Percentiles rank a stretch among this genome's conserved stretches.
phyloP scores from a whole-genome alignment of 1,140 invertebrate species.

The Drosophila nasuta region DNA sequence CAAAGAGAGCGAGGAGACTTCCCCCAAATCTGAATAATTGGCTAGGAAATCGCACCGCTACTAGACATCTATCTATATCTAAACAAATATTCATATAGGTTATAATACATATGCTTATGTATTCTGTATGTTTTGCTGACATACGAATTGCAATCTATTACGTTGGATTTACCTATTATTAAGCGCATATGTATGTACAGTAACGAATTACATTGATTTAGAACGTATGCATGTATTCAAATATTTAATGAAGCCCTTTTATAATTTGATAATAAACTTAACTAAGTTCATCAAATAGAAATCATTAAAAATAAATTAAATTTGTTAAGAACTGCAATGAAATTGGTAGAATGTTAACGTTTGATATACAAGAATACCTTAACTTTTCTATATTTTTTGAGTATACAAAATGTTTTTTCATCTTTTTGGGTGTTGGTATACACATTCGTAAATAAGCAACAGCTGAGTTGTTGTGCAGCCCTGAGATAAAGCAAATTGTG shows the following conservation, averaged over 20 bases:
- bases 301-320: background rate
- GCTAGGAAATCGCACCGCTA: constrained; percentile 3
- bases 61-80: constrained; percentile 11
- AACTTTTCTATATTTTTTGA: no score
- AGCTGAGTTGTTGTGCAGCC: no score
- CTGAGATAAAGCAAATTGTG: no score
- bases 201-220: constrained; percentile 28
- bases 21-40: constrained; percentile 33
- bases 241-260: constrained; percentile 36
- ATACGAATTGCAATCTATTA: constrained; percentile 35
- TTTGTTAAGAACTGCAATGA: no score
- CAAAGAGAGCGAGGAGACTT: constrained; percentile 60
- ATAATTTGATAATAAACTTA: constrained; percentile 49
- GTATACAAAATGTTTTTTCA: no score
- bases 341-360: no score
- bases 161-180: constrained; percentile 23
- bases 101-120: constrained; percentile 21
- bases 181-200: constrained; percentile 36
- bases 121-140: constrained; percentile 16
- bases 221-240: constrained; percentile 35
- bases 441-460: no score
- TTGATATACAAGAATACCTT: no score
- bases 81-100: constrained; percentile 28
- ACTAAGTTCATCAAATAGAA: constrained; percentile 21
- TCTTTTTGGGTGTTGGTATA: no score